Conservation (phyloP, 2,888 invertebrate genomes). For the Alitta virens region DNA sequence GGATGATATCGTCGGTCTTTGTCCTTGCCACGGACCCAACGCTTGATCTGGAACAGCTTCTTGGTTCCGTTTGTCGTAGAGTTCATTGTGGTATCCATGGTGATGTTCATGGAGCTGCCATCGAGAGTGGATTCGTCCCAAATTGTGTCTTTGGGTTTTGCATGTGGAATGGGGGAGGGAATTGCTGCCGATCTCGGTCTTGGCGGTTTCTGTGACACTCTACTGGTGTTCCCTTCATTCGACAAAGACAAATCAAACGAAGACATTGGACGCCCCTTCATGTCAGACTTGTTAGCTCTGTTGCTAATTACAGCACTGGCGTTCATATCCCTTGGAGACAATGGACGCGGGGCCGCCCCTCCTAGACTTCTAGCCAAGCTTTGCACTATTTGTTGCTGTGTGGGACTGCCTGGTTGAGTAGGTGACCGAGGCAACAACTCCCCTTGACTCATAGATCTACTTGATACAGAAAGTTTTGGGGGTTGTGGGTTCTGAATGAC, state of each 20-base stretch:
- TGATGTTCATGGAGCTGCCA: neutral
- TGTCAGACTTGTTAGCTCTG: neutral
- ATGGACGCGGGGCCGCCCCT: neutral
- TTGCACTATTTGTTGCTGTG: neutral
- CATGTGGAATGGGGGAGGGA: neutral
- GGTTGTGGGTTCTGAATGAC: neutral
- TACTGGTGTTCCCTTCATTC: neutral
- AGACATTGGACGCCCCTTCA: neutral
- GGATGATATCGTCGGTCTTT: conserved; percentile 16
- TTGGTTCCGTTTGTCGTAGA: neutral
- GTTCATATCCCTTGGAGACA: neutral
- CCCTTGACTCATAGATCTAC: conserved; percentile 7
- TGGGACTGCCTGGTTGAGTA: neutral
- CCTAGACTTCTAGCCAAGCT: neutral
- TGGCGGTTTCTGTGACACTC: neutral
- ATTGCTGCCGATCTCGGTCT: neutral
- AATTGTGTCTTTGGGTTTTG: neutral
- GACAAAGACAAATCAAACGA: neutral
- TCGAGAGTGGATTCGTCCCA: conserved; percentile 11
- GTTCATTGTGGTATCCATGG: neutral
- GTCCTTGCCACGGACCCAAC: neutral
- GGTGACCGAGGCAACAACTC: neutral
- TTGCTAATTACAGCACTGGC: neutral
- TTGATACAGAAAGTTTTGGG: neutral
- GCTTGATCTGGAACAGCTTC: conserved; percentile 5